Base-by-base conservation (phyloP, 2,113 vertebrate genomes). In the Eurypyga helias region DNA sequence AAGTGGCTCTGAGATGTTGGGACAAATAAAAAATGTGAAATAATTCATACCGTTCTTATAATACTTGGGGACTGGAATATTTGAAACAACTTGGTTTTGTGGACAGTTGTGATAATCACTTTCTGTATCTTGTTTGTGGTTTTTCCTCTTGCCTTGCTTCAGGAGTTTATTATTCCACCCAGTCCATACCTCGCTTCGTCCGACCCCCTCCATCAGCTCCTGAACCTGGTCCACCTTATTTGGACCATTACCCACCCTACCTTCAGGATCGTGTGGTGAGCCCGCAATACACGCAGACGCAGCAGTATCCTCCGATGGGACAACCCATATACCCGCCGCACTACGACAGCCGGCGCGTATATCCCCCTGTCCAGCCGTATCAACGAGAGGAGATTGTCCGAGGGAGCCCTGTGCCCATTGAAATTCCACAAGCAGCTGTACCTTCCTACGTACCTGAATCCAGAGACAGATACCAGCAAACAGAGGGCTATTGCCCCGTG, bases 141-240 rank as follows among this genome's bases (percentile, higher is more conserved):
- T 57, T 17, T 29, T 60, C 43, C 13, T 34, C 49, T 62, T 86
- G 36, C 73, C 73, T 54, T 31, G 1, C 51, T 62, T 24, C 92
- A 99, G 99, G 99, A 78, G 98, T 99, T 93, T 99, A 99, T 52
- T 99, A 99, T 87, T 98, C 98, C 24, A 96, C 99, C 84, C 99
- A 99, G 70, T 98, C 98, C 83, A 96, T 99, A 87, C 98, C 99
- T 41, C 99, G 99, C 82, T 99, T 99, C 31, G 97, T 98, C 13
- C 97, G 98, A n/a, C 98, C 98, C 94, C 98, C 73, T 93, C 97
- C 97, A 3, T 98, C 98, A 9, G 98, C 96, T 34, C 70, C 98
- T 11, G 99, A 99, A 43, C 96, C 99, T 11, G 98, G 97, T 16
- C 96, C 99, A 29, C 97, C 98, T 28, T 99, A 99, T 95, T 98